Percentiles rank a stretch among this genome's conserved stretches.
phyloP scores from a whole-genome alignment of 2,113 vertebrate species.

The Formicarius rufipectus region DNA sequence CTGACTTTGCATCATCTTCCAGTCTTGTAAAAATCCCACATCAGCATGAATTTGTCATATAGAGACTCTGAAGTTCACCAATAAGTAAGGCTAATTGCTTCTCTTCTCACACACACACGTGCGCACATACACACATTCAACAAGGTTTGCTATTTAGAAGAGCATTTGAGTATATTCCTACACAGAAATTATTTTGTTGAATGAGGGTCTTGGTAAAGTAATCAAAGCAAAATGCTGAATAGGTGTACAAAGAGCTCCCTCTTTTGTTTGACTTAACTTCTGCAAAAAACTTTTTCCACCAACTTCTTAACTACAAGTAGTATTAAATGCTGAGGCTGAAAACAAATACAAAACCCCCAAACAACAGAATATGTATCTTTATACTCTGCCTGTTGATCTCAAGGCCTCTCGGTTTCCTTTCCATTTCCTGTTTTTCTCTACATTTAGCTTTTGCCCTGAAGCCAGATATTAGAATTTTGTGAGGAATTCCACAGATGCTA shows the following conservation, averaged over 20 bases:
- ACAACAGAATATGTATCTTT: not conserved
- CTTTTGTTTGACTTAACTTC: not conserved
- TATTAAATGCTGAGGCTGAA: not conserved
- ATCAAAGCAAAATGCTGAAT: not conserved
- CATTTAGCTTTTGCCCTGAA: not conserved
- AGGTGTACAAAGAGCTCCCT: slow-evolving; percentile 1
- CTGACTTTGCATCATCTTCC: not conserved
- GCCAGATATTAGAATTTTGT: not conserved
- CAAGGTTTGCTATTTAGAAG: not conserved
- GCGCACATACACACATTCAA: fast-evolving
- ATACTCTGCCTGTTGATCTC: not conserved
- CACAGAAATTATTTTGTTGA: not conserved
- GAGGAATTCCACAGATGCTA: not conserved
- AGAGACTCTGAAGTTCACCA: not conserved
- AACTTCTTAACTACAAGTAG: not conserved
- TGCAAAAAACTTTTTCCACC: not conserved
- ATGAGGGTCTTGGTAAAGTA: not conserved
- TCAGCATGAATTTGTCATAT: not conserved
- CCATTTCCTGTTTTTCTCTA: not conserved
- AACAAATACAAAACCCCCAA: not conserved
- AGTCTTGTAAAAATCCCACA: not conserved
- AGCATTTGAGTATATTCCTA: not conserved
- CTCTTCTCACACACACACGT: not conserved
- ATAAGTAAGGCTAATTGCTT: not conserved
- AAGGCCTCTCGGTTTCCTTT: not conserved